A percentile compares a stretch with the other conserved stretches of the same genome.
Conservation (phyloP, 2,888 invertebrate genomes). For the Nudaria mundana region DNA sequence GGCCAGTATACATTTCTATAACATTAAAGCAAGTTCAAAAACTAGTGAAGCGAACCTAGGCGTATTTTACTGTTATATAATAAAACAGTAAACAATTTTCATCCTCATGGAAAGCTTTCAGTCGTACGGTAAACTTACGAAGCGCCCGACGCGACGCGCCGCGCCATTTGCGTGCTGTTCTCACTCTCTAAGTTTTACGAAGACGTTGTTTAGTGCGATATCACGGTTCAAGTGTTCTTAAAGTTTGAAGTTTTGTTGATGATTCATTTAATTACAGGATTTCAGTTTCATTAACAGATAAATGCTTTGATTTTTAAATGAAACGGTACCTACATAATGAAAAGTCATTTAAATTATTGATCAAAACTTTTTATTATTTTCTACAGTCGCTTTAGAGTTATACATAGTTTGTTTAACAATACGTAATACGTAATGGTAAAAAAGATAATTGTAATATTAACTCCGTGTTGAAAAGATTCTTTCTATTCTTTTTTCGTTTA, state of each 20-base stretch:
- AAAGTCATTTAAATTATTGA: not conserved
- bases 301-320: no score
- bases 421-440: no score
- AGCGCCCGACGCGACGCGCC: conserved; percentile 3
- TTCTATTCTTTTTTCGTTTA: no score
- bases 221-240: not conserved
- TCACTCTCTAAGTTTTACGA: conserved; percentile 2
- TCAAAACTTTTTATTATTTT: not conserved
- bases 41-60: not conserved
- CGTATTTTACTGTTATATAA: not conserved
- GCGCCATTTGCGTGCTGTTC: not conserved
- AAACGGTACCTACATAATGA: not conserved
- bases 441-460: no score
- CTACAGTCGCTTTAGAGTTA: not conserved
- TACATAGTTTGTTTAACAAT: no score
- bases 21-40: not conserved
- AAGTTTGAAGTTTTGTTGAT: no score
- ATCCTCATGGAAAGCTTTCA: conserved; percentile 7
- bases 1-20: not conserved
- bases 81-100: conserved; percentile 5
- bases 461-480: not conserved
- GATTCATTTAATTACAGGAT: no score
- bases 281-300: no score
- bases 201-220: not conserved
- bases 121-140: conserved; percentile 5